Evolutionary conservation across 2,113 vertebrate genomes (phyloP), one percentile per base, ranked within the genome.

Genomic region (Gavialis gangeticus): DNA sequence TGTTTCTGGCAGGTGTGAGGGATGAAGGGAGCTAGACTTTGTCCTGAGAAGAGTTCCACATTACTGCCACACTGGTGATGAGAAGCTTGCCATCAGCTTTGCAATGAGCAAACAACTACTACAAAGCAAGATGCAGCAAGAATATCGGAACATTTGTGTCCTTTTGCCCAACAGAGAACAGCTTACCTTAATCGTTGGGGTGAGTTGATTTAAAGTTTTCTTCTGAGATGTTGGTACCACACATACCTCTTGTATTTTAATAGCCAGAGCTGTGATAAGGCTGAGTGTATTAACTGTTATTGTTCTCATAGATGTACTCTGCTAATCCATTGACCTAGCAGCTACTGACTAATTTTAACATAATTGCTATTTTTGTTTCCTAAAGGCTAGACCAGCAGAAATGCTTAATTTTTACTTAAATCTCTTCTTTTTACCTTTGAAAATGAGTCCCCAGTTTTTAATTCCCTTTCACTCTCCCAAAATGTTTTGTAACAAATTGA

Each of bases 91-190:
- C 75, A 77, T 78, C 78, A 28, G 82, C 97, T 97, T 98, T 60
- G 56, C 84, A 84, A 97, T 96, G 79, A 96, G 96, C 95, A 98
- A 92, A 73, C 75, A 13, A 2, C 79, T 97, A 81, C 89, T 96
- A 77, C 55, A 78, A 2, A 4, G 92, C 87, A 84, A 82, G 86
- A 97, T 97, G 97, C 88, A 85, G 46, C 19, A 94, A 2, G 98
- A 98, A 84, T 97, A 96, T 95, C 98, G 98, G 87, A 98, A 82
- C 1, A 93, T 99, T 89, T 98, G 98, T 1, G 98, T 99, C 87
- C 97, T 99, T 84, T 98, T 99, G 83, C 99, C 99, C 85, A 98
- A 97, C 92, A 98, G 98, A 80, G 98, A 98, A 81, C 98, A 98
- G 93, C 97, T 99, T 96, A 98, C 98, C 94, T 88, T 99, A n/a